Base-by-base conservation (phyloP, 2,888 invertebrate genomes). In the Elmis aenea region DNA sequence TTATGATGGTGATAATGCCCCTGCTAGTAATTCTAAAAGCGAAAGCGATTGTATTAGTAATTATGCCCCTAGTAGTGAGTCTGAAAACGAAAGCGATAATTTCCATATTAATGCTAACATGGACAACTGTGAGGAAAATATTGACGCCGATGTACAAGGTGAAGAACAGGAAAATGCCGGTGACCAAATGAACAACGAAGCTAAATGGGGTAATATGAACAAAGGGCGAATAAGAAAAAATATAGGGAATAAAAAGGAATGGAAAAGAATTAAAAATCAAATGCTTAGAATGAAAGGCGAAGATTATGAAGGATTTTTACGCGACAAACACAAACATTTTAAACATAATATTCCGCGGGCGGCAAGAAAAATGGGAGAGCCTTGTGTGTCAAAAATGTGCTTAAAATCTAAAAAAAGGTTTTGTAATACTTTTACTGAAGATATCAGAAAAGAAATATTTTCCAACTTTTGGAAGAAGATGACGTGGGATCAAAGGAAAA, bases 401-500 rank as follows among this genome's bases (percentile, higher is more conserved):
- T 9, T 9, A 23, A 23, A 23, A 23, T 23, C 23, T 23, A 11
- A n/a, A 23, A 23, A n/a, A 11, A 23, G n/a, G n/a, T n/a, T n/a
- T n/a, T n/a, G n/a, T n/a, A n/a, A n/a, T n/a, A n/a, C n/a, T 23
- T 23, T 23, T 23, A 9, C 23, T n/a, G 10, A 23, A n/a, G 9
- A n/a, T 11, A 23, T 11, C 10, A 23, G 23, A n/a, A 23, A 9
- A 3, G 10, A 23, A 9, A 23, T 23, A 9, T 23, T 23, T n/a
- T n/a, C n/a, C n/a, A n/a, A n/a, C n/a, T n/a, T n/a, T n/a, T n/a
- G n/a, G n/a, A n/a, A n/a, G 10, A 23, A 23, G 23, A 23, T 27
- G 9, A 27, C n/a, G 2, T 27, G 27, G 27, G 27, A 27, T 27
- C 27, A 27, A 13, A 14, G 27, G 2, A 27, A 27, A 27, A 16